Evolutionary conservation across 1,140 invertebrate genomes (phyloP).

Genomic region (Amyelois transitella): DNA sequence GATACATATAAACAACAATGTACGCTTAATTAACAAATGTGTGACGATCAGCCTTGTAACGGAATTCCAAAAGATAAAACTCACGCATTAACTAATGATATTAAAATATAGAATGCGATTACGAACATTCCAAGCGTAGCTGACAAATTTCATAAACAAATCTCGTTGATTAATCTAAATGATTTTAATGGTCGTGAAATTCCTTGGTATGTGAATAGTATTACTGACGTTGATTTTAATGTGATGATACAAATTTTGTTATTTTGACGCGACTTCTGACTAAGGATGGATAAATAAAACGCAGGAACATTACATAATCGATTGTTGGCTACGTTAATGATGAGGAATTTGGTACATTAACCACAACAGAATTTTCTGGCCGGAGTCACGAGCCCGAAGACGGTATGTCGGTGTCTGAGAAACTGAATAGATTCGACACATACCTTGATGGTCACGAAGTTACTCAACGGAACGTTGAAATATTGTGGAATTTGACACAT

Average conservation of each 20-base stretch:
- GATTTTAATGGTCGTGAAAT: slow-evolving; percentile 48
- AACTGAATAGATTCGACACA: slow-evolving; percentile 35
- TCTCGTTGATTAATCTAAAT: slow-evolving; percentile 44
- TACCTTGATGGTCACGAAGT: slow-evolving; percentile 40
- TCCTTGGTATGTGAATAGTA: slow-evolving; percentile 41
- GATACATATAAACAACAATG: slow-evolving; percentile 17
- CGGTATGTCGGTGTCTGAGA: slow-evolving; percentile 27
- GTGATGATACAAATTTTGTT: slow-evolving; percentile 24
- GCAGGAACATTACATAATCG: slow-evolving; percentile 27
- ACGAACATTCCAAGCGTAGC: slow-evolving; percentile 43
- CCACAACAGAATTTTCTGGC: slow-evolving; percentile 69
- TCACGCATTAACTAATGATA: slow-evolving; percentile 13
- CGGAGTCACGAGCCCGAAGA: slow-evolving; percentile 41
- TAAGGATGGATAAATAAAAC: slow-evolving; percentile 31
- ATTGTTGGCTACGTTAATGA: slow-evolving; percentile 46
- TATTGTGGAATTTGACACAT: slow-evolving; percentile 22
- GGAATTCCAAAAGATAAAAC: slow-evolving; percentile 14
- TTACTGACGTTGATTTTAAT: slow-evolving; percentile 46
- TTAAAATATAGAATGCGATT: slow-evolving; percentile 24
- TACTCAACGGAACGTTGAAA: slow-evolving; percentile 31
- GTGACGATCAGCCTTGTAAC: slow-evolving; percentile 4
- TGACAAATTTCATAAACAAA: slow-evolving; percentile 39
- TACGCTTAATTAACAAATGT: slow-evolving; percentile 10
- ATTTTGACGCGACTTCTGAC: slow-evolving; percentile 23
- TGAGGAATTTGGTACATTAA: slow-evolving; percentile 67